Evolutionary conservation across 2,113 vertebrate genomes (phyloP).

Genomic region (Aythya baeri): DNA sequence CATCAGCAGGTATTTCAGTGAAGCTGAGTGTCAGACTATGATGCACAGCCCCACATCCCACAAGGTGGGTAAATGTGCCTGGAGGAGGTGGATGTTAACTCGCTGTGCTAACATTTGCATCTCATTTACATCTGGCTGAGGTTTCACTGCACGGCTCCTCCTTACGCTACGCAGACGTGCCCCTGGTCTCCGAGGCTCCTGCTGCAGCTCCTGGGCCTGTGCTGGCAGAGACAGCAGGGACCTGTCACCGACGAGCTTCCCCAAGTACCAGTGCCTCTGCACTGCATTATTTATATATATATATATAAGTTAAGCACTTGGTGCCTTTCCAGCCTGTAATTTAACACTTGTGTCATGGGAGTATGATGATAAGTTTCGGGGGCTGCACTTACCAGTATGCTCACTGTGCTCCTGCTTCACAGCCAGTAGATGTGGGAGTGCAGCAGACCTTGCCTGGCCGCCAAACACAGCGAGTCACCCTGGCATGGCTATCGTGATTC

Average conservation of each 20-base stretch:
- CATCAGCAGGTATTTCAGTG: not conserved
- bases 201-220: not conserved
- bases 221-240: not conserved
- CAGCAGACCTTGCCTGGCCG: not conserved
- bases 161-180: fast-evolving
- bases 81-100: not conserved
- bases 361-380: not conserved
- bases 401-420: not conserved
- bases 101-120: not conserved
- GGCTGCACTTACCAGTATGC: not conserved
- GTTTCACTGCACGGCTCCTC: not conserved
- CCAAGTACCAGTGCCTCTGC: not conserved
- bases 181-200: not conserved
- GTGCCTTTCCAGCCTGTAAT: not conserved
- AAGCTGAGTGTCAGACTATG: not conserved
- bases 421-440: not conserved
- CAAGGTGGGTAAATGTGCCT: not conserved
- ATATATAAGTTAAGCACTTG: fast-evolving
- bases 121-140: not conserved
- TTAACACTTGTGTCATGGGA: too few relatives aligned
- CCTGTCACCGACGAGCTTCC: not conserved
- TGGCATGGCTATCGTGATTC: not conserved
- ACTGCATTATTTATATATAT: too few relatives aligned
- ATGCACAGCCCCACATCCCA: fast-evolving
- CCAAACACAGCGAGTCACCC: not conserved